Percentiles rank a stretch among this genome's conserved stretches.
Evolutionary conservation across 2,797 vertebrate genomes (phyloP).

Genomic region (Neomorphus geoffroyi): DNA sequence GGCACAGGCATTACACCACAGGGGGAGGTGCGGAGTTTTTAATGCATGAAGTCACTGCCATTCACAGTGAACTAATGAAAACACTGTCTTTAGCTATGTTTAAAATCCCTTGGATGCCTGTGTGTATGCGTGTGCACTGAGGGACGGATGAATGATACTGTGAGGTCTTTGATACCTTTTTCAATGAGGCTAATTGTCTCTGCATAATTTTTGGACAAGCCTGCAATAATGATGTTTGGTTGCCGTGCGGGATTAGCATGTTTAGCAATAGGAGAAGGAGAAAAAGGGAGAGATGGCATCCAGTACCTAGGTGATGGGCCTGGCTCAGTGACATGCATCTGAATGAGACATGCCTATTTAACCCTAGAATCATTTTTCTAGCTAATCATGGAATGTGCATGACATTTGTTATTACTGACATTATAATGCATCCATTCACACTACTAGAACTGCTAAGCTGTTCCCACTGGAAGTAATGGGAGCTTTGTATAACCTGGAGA

Average conservation of each 20-base stretch:
- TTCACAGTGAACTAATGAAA: slow-evolving; percentile 46
- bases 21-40: slow-evolving; percentile 54
- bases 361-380: slow-evolving; percentile 66
- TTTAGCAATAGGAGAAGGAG: slow-evolving; percentile 49
- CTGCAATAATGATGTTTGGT: slow-evolving; percentile 48
- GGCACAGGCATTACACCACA: slow-evolving; percentile 32
- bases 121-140: neutral
- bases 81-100: slow-evolving; percentile 55
- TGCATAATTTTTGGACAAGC: slow-evolving; percentile 62
- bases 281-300: slow-evolving; percentile 59
- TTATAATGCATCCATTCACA: slow-evolving; percentile 57
- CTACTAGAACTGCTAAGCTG: slow-evolving; percentile 41
- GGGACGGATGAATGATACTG: slow-evolving; percentile 58
- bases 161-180: slow-evolving; percentile 67
- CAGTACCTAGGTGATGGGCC: slow-evolving; percentile 59
- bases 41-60: slow-evolving; percentile 68
- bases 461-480: slow-evolving; percentile 55
- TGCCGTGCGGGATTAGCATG: slow-evolving; percentile 43
- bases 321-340: slow-evolving; percentile 44
- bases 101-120: slow-evolving; percentile 52
- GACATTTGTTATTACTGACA: slow-evolving; percentile 66
- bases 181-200: slow-evolving; percentile 67
- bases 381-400: slow-evolving; percentile 66
- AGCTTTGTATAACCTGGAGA: slow-evolving; percentile 46
- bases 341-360: slow-evolving; percentile 68